phyloP scores from a whole-genome alignment of 2,113 vertebrate genomes.

The Tenrec ecaudatus region DNA sequence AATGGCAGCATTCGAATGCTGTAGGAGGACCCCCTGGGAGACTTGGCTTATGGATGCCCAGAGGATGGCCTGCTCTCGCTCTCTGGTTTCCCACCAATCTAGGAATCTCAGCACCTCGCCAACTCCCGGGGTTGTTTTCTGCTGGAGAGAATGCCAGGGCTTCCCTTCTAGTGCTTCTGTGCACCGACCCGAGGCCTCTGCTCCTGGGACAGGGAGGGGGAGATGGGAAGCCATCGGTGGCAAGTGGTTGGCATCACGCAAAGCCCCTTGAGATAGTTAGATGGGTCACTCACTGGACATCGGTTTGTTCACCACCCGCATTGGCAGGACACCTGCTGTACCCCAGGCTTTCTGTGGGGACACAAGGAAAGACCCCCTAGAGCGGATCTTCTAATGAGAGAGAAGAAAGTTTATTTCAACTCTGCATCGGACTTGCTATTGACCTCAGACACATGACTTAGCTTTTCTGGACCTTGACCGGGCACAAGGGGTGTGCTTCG shows the following conservation, averaged over 20 bases:
- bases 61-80: not conserved
- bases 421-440: not conserved
- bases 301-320: not conserved
- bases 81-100: not conserved
- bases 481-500: not conserved
- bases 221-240: accelerated
- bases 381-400: not conserved
- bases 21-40: no score
- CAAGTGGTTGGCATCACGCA: not conserved
- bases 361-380: not conserved
- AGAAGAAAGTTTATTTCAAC: not conserved
- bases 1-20: not conserved
- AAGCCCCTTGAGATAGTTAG: not conserved
- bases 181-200: not conserved
- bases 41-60: not conserved
- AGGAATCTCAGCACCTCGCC: no score
- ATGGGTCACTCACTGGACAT: not conserved
- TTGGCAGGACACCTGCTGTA: no score
- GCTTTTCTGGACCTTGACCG: not conserved
- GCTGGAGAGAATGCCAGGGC: not conserved
- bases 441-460: not conserved
- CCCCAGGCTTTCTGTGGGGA: not conserved
- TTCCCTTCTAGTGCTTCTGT: not conserved
- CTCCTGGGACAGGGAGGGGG: not conserved
- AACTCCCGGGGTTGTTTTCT: not conserved